Evolutionary conservation across 2,888 invertebrate genomes (phyloP), one percentile per base, ranked within the genome.

Genomic region (Morpho achilles): DNA sequence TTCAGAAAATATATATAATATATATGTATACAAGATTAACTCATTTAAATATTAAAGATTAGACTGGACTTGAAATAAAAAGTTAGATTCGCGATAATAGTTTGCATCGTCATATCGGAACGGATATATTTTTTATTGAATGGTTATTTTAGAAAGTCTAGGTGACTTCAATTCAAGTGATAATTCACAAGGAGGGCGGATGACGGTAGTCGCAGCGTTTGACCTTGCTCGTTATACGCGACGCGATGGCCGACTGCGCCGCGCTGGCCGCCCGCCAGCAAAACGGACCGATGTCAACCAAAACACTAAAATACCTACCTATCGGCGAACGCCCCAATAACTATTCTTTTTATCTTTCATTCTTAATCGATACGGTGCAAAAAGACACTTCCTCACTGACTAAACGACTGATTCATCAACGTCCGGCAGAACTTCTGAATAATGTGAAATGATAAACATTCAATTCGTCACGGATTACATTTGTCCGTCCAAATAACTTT

Each of bases 201-300:
- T 73, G 72, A 72, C 74, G 72, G 76, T 71, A 81, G 85, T 84
- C 79, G 77, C 86, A 84, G 80, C 80, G 81, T 82, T 73, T 86
- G 89, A 90, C 89, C 89, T 90, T 90, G 89, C 77, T 65, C 79
- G 81, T 74, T 82, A 82, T 82, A 81, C 77, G 79, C 81, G 84
- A 80, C 83, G 80, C 75, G 79, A 79, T 72, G 73, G 76, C 76
- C 75, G 73, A 74, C 72, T 39, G 23, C 53, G 16, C 16, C 69
- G 69, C 71, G 67, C 81, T 87, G 87, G 87, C 87, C 59, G 54
- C 10, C 56, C 58, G 85, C 89, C 89, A 87, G 72, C 64, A 69
- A 73, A 70, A 66, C 73, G 69, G 73, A 48, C 70, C 81, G 82
- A 78, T 89, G 90, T 89, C 90, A 89, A 88, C 88, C 82, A 69